Percentiles rank a stretch among this genome's conserved stretches.
Evolutionary conservation across 2,888 invertebrate genomes (phyloP).

Genomic region (Cheilosia vernalis): DNA sequence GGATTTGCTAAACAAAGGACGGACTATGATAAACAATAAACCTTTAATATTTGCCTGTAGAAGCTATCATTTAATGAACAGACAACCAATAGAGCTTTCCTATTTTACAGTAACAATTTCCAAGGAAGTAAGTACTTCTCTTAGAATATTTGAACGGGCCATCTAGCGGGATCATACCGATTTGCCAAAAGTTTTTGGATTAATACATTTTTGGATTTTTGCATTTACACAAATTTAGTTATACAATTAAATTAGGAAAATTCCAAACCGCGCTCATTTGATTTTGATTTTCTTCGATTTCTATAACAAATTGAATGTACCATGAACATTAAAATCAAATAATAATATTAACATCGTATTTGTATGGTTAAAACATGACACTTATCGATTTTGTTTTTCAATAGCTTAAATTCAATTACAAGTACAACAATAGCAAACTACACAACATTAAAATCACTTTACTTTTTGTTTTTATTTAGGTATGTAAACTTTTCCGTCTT

Average conservation of each 20-base stretch:
- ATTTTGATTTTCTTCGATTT: constrained; percentile 22
- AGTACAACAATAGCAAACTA: constrained; percentile 73
- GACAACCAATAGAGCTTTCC: constrained; percentile 43
- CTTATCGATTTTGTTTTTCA: constrained; percentile 35
- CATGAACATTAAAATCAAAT: constrained; percentile 48
- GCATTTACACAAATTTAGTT: constrained; percentile 35
- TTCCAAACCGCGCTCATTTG: constrained; percentile 76
- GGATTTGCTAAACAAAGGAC: background rate
- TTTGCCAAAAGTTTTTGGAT: constrained; percentile 19
- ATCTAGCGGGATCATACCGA: background rate
- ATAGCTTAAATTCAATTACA: constrained; percentile 59
- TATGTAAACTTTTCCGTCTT: constrained; percentile 36
- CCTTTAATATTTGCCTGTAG: background rate
- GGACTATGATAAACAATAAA: constrained; percentile 9
- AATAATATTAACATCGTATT: constrained; percentile 27
- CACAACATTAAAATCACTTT: constrained; percentile 74
- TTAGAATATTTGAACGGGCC: background rate
- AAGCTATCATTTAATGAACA: constrained; percentile 20
- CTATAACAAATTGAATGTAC: constrained; percentile 23
- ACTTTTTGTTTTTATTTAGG: constrained; percentile 23
- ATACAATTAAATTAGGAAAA: constrained; percentile 74
- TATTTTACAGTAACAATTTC: background rate
- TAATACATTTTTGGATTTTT: background rate
- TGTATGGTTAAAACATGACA: constrained; percentile 14
- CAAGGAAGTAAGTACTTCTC: background rate